Conservation (phyloP, 2,888 invertebrate genomes). For the Eretmocerus hayati region DNA sequence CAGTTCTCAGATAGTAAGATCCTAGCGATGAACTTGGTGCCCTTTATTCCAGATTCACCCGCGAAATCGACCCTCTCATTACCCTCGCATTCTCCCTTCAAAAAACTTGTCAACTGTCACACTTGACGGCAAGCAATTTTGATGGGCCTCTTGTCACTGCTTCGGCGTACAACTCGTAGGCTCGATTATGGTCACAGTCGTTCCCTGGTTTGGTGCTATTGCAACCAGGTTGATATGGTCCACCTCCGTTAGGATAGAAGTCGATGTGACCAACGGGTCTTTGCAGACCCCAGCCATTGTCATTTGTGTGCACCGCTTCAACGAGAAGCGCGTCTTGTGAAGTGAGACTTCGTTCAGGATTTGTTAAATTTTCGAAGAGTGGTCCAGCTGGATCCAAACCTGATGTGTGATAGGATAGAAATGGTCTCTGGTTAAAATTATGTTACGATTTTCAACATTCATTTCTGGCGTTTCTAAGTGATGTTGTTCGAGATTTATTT, state of each 20-base stretch:
- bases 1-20: neutral
- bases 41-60: too few species aligned
- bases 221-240: constrained; percentile 25
- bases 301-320: constrained; percentile 28
- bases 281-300: constrained; percentile 19
- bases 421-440: neutral
- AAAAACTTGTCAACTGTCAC: constrained; percentile 1
- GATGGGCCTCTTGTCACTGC: constrained; percentile 13
- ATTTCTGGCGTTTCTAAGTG: too few species aligned
- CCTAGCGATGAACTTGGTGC: too few species aligned
- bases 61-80: too few species aligned
- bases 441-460: too few species aligned
- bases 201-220: neutral
- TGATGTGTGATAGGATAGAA: constrained; percentile 8
- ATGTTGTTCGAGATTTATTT: too few species aligned
- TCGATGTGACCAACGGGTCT: constrained; percentile 23
- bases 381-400: constrained; percentile 28
- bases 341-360: constrained; percentile 18
- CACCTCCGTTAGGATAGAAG: constrained; percentile 27
- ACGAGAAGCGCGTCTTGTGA: constrained; percentile 21
- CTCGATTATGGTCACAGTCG: constrained; percentile 26
- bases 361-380: constrained; percentile 17
- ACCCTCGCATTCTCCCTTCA: neutral
- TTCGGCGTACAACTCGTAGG: constrained; percentile 25
- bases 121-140: neutral